Evolutionary conservation across 2,888 invertebrate genomes (phyloP).

Genomic region (Agrenia bidenticulata): DNA sequence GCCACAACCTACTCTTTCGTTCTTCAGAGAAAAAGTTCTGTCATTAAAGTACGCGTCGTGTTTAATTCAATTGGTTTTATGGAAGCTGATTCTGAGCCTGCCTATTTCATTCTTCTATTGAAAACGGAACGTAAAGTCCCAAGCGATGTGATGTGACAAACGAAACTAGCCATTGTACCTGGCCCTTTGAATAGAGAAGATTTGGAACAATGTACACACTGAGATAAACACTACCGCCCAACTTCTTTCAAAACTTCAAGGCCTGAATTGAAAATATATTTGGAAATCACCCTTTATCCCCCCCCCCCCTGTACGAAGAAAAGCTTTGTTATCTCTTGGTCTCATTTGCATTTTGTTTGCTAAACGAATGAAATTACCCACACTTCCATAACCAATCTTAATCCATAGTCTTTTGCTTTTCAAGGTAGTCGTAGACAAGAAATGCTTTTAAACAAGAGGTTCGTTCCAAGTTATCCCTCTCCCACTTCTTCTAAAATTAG

Average conservation of each 20-base stretch:
- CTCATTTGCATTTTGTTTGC: conserved; percentile 1
- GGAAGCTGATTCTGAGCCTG: conserved; percentile 13
- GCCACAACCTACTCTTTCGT: too few species aligned
- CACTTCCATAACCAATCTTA: too few species aligned
- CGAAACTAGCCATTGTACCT: conserved; percentile 6
- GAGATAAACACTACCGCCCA: conserved; percentile 14
- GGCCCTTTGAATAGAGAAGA: conserved; percentile 7
- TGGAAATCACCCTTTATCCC: neutral
- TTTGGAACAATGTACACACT: conserved; percentile 19
- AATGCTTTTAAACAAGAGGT: too few species aligned
- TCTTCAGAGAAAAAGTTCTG: conserved; percentile 3
- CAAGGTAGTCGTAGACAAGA: too few species aligned
- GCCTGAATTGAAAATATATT: conserved; percentile 6
- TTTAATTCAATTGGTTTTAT: conserved; percentile 22
- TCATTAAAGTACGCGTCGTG: conserved; percentile 21
- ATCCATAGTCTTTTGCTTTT: too few species aligned
- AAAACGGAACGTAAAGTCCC: conserved; percentile 5
- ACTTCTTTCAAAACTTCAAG: conserved; percentile 13
- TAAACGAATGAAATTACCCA: neutral
- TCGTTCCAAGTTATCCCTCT: too few species aligned
- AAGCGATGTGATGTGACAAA: conserved; percentile 16
- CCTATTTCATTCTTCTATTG: conserved; percentile 12
- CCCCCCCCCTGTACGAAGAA: neutral
- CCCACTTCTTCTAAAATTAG: too few species aligned
- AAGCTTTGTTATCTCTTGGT: neutral